Evolutionary conservation across 2,113 vertebrate species (phyloP).

Genomic region (Phocoena phocoena): DNA sequence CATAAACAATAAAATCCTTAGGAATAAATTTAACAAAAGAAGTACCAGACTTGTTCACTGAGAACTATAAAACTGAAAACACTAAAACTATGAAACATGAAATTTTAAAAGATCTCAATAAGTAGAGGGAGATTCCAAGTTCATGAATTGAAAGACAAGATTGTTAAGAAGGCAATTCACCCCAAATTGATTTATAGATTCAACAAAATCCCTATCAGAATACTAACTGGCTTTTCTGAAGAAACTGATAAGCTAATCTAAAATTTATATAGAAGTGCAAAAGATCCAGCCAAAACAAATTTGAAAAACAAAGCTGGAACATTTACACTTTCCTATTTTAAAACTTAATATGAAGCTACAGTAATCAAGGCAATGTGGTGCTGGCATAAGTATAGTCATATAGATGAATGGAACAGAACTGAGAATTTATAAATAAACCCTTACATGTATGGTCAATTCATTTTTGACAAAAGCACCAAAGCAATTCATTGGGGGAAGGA

Average conservation of each 20-base stretch:
- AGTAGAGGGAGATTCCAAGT: not conserved
- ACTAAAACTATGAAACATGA: not conserved
- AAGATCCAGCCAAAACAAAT: not conserved
- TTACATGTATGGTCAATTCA: not conserved
- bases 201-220: not conserved
- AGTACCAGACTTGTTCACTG: not conserved
- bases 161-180: not conserved
- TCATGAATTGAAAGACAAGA: not conserved
- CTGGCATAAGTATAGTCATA: not conserved
- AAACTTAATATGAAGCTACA: not conserved
- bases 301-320: not conserved
- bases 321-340: not conserved
- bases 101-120: not conserved
- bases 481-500: not conserved
- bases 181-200: not conserved
- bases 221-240: not conserved
- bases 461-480: not conserved
- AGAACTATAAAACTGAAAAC: not conserved
- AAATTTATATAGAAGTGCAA: slow-evolving; percentile 14
- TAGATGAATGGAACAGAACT: not conserved
- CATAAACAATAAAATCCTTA: not conserved
- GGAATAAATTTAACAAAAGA: not conserved
- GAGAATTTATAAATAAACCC: not conserved
- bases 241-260: not conserved
- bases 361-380: not conserved